These are phyloP conservation scores for Momotus momota DNA, from an alignment of 2,797 vertebrate species.

Conservation along the genomic window DNA sequence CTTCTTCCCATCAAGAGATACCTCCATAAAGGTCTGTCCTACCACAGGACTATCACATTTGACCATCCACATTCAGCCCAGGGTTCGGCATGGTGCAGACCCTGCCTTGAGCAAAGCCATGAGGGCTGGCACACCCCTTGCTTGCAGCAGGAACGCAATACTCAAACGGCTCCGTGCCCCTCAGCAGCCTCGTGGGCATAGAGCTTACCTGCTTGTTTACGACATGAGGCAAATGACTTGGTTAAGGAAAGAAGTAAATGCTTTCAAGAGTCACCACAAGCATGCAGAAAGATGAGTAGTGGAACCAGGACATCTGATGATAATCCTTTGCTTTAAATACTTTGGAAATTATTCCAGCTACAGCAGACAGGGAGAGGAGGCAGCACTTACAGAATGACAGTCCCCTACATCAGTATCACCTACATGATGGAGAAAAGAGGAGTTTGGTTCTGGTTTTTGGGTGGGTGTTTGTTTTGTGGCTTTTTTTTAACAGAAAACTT, in stretches of 20 bases:
- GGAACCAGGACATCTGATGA: not conserved
- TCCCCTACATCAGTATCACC: not conserved
- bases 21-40: not conserved
- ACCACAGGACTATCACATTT: not conserved
- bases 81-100: not conserved
- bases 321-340: not conserved
- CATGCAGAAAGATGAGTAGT: not conserved
- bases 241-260: not conserved
- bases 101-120: not conserved
- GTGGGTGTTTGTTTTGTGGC: not conserved
- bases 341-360: not conserved
- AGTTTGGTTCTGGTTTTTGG: not conserved
- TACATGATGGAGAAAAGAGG: not conserved
- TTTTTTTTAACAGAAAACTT: not conserved
- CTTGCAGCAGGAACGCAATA: not conserved
- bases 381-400: not conserved
- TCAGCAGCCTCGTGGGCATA: not conserved
- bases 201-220: not conserved
- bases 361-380: not conserved
- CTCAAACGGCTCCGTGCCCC: not conserved
- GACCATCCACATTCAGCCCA: not conserved
- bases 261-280: not conserved
- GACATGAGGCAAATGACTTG: not conserved
- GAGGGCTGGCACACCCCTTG: accelerated
- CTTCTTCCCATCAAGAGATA: not conserved